Conservation (phyloP, 2,797 vertebrate species). For the Luscinia luscinia region DNA sequence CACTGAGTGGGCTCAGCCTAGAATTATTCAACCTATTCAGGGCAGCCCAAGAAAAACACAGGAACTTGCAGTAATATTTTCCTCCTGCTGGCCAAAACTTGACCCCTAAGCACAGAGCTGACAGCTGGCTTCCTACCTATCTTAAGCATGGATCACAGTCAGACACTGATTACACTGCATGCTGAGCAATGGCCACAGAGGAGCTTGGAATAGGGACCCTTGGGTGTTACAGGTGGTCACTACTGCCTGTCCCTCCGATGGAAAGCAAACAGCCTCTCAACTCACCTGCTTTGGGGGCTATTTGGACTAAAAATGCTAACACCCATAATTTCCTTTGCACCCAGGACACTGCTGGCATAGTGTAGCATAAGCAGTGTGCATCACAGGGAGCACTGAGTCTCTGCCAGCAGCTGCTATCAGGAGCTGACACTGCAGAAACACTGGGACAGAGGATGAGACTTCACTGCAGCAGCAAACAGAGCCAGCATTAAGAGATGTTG, state of each 20-base stretch:
- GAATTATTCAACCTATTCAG: background rate
- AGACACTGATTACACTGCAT: rapidly evolving
- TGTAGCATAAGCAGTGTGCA: rapidly evolving
- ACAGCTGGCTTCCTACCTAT: background rate
- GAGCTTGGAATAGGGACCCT: rapidly evolving
- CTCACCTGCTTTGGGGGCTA: background rate
- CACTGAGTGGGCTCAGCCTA: background rate
- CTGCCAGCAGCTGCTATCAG: background rate
- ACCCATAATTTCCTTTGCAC: background rate
- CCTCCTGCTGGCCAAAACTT: background rate
- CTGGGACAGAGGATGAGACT: background rate
- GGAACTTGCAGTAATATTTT: background rate
- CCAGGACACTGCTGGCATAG: background rate
- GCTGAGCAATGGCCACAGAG: background rate
- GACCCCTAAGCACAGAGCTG: background rate
- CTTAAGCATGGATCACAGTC: background rate
- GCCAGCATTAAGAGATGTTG: rapidly evolving
- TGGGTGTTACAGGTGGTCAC: rapidly evolving
- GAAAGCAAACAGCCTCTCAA: background rate
- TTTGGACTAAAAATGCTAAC: background rate
- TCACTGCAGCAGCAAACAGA: background rate
- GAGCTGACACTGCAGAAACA: background rate
- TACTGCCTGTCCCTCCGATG: background rate
- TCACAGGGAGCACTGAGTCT: background rate
- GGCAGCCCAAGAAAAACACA: background rate